Evolutionary conservation across 2,888 invertebrate genomes (phyloP).

Genomic region (Mimachlamys varia): DNA sequence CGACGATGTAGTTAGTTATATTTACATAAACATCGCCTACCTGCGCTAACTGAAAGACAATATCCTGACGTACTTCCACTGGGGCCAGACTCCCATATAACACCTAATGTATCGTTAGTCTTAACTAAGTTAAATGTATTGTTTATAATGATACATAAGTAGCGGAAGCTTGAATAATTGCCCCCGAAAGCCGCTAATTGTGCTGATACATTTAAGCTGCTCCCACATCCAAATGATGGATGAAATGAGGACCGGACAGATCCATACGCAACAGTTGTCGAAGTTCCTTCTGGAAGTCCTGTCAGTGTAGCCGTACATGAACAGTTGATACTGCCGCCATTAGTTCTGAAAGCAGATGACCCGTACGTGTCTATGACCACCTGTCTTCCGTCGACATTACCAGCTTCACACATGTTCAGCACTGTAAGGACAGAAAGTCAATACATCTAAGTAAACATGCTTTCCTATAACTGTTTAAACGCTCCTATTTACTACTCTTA

Average conservation of each 20-base stretch:
- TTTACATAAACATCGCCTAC: not conserved
- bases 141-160: not conserved
- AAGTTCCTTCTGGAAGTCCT: not conserved
- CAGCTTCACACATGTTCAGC: not conserved
- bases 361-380: not conserved
- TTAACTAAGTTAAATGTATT: not conserved
- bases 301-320: not conserved
- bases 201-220: not conserved
- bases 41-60: not conserved
- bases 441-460: not conserved
- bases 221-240: not conserved
- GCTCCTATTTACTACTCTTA: no score
- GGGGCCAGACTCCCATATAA: not conserved
- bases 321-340: not conserved
- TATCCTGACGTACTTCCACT: not conserved
- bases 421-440: not conserved
- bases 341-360: not conserved
- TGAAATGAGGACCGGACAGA: not conserved
- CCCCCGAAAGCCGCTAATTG: not conserved
- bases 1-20: no score
- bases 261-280: not conserved
- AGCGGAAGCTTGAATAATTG: not conserved
- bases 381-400: not conserved
- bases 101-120: not conserved
- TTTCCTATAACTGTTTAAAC: no score